A percentile compares a stretch with the other conserved stretches of the same genome.
Evolutionary conservation across 2,888 invertebrate genomes (phyloP).

Genomic region (Cephus nigrinus): DNA sequence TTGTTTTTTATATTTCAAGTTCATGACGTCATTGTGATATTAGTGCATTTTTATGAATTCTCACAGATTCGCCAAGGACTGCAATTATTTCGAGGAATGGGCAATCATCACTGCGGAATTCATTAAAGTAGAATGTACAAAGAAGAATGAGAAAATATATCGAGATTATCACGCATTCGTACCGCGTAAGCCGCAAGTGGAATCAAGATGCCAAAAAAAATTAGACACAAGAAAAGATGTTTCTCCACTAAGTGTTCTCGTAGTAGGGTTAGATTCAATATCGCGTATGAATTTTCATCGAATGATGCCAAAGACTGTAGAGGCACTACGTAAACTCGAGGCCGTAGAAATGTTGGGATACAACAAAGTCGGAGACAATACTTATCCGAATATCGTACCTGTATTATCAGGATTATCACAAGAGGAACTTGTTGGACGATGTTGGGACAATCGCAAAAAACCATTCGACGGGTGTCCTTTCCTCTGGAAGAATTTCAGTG

Average conservation of each 20-base stretch:
- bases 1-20: too few species aligned
- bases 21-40: too few species aligned
- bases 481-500: constrained; percentile 84
- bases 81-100: constrained; percentile 43
- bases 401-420: constrained; percentile 79
- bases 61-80: constrained; percentile 65
- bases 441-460: constrained; percentile 71
- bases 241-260: constrained; percentile 75
- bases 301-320: constrained; percentile 81
- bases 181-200: constrained; percentile 63
- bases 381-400: constrained; percentile 89
- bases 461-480: constrained; percentile 85
- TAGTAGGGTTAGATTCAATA: constrained; percentile 87
- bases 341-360: constrained; percentile 87
- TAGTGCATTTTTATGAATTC: too few species aligned
- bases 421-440: constrained; percentile 75
- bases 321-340: constrained; percentile 72
- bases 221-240: neutral
- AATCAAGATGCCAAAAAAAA: constrained; percentile 40
- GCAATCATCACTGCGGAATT: constrained; percentile 73
- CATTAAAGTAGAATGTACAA: constrained; percentile 74
- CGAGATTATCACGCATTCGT: constrained; percentile 78
- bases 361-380: constrained; percentile 95
- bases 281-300: constrained; percentile 87
- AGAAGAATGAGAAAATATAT: constrained; percentile 68